phyloP scores from a whole-genome alignment of 2,113 vertebrate genomes.

The Phainopepla nitens region DNA sequence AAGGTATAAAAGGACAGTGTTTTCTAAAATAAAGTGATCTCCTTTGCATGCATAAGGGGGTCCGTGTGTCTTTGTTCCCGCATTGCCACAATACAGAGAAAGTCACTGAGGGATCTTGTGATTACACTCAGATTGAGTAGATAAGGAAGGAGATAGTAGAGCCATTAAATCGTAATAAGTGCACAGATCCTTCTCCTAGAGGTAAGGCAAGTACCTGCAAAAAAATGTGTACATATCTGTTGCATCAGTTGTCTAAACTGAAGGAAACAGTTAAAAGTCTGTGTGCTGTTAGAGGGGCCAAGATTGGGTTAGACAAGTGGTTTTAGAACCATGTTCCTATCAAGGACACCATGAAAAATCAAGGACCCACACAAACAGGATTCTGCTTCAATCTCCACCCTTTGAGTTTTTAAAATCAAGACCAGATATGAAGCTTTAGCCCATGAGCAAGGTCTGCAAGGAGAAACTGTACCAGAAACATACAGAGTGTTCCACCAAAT shows the following conservation, averaged over 20 bases:
- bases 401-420: neutral
- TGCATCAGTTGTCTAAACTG: neutral
- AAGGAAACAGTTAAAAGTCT: neutral
- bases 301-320: neutral
- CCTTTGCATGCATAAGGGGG: too few relatives aligned
- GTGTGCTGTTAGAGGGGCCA: neutral
- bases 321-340: neutral
- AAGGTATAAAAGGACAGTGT: too few relatives aligned
- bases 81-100: too few relatives aligned
- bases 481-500: accelerated
- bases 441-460: accelerated
- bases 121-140: neutral
- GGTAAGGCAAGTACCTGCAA: neutral
- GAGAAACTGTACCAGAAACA: neutral
- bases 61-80: too few relatives aligned
- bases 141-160: neutral
- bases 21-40: too few relatives aligned
- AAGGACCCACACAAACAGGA: neutral
- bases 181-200: neutral
- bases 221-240: neutral
- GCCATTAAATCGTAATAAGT: accelerated
- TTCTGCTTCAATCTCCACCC: neutral
- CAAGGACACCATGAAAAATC: neutral
- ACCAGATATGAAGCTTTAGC: neutral
- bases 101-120: accelerated